A percentile compares a stretch with the other conserved stretches of the same genome.
Conservation (phyloP, 2,888 invertebrate species). For the Corbicula japonica region DNA sequence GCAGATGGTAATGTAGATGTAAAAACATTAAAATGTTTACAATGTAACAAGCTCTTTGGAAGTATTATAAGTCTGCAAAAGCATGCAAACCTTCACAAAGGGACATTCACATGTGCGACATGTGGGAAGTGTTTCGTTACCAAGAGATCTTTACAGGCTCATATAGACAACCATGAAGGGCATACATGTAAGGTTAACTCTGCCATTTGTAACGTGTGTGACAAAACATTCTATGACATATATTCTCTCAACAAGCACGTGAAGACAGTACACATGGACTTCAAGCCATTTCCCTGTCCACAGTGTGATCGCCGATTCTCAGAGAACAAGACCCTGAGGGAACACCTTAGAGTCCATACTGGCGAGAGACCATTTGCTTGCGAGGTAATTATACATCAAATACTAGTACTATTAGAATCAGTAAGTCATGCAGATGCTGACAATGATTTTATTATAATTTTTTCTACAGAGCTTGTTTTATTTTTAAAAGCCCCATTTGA, state of each 20-base stretch:
- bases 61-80: slow-evolving; percentile 34
- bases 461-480: no score
- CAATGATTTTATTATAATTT: no score
- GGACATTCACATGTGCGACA: slow-evolving; percentile 39
- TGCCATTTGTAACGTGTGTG: slow-evolving; percentile 57
- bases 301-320: slow-evolving; percentile 51
- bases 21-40: slow-evolving; percentile 30
- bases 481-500: no score
- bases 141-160: slow-evolving; percentile 35
- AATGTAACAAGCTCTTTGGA: slow-evolving; percentile 52
- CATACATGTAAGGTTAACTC: slow-evolving; percentile 33
- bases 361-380: slow-evolving; percentile 63
- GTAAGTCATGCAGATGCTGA: no score
- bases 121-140: slow-evolving; percentile 53
- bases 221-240: slow-evolving; percentile 55
- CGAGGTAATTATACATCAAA: slow-evolving; percentile 46
- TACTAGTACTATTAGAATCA: no score
- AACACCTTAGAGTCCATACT: slow-evolving; percentile 59
- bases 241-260: slow-evolving; percentile 64
- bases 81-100: slow-evolving; percentile 56
- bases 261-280: slow-evolving; percentile 61
- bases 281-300: slow-evolving; percentile 45
- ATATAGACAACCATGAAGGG: slow-evolving; percentile 54
- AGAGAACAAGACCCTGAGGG: slow-evolving; percentile 52
- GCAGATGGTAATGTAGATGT: slow-evolving; percentile 3